phyloP scores from a whole-genome alignment of 2,113 vertebrate genomes.

The Dolichotis patagonum region DNA sequence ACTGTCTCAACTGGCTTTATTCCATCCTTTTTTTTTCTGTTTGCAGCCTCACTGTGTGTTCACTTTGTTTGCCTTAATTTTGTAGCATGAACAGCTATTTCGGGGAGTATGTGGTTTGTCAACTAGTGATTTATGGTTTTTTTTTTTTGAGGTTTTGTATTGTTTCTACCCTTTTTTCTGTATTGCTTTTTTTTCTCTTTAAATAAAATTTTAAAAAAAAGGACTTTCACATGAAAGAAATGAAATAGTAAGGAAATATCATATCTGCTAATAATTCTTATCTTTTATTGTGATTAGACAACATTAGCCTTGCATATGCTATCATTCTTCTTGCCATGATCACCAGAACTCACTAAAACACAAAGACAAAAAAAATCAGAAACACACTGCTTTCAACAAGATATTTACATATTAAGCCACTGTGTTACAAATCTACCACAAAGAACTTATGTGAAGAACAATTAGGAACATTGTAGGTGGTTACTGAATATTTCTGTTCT shows the following conservation, averaged over 20 bases:
- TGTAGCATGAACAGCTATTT: too few relatives aligned
- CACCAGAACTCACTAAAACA: neutral
- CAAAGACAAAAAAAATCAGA: neutral
- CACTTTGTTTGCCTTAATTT: too few relatives aligned
- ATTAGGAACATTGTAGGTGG: neutral
- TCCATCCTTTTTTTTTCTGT: too few relatives aligned
- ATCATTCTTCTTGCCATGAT: neutral
- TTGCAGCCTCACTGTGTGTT: too few relatives aligned
- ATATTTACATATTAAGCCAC: neutral
- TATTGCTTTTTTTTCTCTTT: too few relatives aligned
- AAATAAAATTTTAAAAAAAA: too few relatives aligned
- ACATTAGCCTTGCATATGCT: neutral
- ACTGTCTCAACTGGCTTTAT: too few relatives aligned
- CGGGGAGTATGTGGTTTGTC: too few relatives aligned
- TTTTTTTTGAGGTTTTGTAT: too few relatives aligned
- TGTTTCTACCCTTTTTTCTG: too few relatives aligned
- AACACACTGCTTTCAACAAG: neutral
- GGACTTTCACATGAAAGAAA: neutral
- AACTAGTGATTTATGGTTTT: too few relatives aligned
- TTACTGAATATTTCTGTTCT: neutral
- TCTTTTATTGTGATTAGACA: neutral
- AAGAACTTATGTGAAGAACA: neutral
- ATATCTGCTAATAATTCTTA: neutral
- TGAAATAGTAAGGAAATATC: neutral
- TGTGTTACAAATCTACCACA: neutral